Percentiles rank a stretch among this genome's conserved stretches.
These are phyloP conservation scores for Bombus cullumanus DNA, from an alignment of 1,140 invertebrate species.

Conservation along the genomic window DNA sequence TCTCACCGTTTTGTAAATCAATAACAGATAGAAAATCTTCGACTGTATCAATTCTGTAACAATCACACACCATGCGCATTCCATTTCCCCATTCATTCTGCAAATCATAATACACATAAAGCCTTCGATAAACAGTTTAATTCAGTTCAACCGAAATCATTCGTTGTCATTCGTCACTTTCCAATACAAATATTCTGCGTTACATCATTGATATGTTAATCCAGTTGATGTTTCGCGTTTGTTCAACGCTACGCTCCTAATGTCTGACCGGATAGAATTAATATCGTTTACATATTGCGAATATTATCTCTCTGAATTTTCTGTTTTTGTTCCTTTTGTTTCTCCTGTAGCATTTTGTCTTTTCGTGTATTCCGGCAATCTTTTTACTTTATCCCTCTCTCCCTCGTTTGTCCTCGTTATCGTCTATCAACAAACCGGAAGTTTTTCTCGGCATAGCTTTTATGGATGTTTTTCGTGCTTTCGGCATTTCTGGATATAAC, in stretches of 20 bases:
- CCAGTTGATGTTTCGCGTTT: slow-evolving; percentile 46
- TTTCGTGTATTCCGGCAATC: neutral
- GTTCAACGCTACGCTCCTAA: slow-evolving; percentile 42
- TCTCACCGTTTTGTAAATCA: too few relatives aligned
- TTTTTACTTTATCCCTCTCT: neutral
- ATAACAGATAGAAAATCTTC: too few relatives aligned
- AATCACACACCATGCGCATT: too few relatives aligned
- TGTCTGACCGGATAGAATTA: neutral
- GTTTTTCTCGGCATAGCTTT: neutral
- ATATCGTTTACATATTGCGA: neutral
- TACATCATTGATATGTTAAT: slow-evolving; percentile 67
- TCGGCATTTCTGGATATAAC: neutral
- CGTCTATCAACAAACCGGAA: neutral
- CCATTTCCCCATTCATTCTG: rapidly evolving
- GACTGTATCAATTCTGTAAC: too few relatives aligned
- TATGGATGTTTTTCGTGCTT: neutral
- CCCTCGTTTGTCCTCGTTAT: neutral
- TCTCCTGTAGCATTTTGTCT: neutral
- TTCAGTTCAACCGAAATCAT: too few relatives aligned
- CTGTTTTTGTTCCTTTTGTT: too few relatives aligned
- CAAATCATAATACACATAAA: too few relatives aligned
- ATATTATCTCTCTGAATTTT: neutral
- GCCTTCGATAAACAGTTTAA: too few relatives aligned
- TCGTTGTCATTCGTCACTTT: too few relatives aligned
- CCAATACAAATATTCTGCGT: too few relatives aligned